These are phyloP conservation scores for Apogon hyalosoma DNA, from an alignment of 2,797 vertebrate species.

Conservation along the genomic window DNA sequence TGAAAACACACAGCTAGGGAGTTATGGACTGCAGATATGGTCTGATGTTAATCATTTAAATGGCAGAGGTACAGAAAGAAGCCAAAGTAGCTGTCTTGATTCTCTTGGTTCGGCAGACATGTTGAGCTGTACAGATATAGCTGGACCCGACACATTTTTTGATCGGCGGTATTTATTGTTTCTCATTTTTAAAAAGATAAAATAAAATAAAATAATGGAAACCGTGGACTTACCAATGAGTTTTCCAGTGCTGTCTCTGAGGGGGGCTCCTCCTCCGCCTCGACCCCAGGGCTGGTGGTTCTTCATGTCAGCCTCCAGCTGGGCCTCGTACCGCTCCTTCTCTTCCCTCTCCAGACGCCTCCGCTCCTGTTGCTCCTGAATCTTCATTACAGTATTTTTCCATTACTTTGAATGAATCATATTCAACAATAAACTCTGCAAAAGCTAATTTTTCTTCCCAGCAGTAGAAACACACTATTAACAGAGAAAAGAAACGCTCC, in stretches of 20 bases:
- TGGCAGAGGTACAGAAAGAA: too few relatives aligned
- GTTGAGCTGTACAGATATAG: too few relatives aligned
- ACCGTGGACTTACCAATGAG: slow-evolving; percentile 86
- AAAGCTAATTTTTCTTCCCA: not conserved
- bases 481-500: too few relatives aligned
- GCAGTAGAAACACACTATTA: too few relatives aligned
- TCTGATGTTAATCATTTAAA: too few relatives aligned
- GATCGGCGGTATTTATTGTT: too few relatives aligned
- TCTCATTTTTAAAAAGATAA: too few relatives aligned
- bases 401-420: not conserved
- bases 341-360: slow-evolving; percentile 87
- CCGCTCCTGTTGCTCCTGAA: slow-evolving; percentile 88
- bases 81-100: too few relatives aligned
- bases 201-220: not conserved
- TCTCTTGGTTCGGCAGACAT: too few relatives aligned
- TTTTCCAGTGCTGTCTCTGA: slow-evolving; percentile 90
- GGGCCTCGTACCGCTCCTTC: slow-evolving; percentile 87
- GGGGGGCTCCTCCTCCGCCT: slow-evolving; percentile 93
- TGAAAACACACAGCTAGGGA: too few relatives aligned
- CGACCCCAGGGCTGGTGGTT: slow-evolving; percentile 93
- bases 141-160: too few relatives aligned
- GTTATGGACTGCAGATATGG: too few relatives aligned
- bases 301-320: slow-evolving; percentile 89
- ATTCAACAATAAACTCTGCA: not conserved
- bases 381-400: slow-evolving; percentile 71